Conservation (phyloP, 2,797 vertebrate genomes). For the Cebuella pygmaea region DNA sequence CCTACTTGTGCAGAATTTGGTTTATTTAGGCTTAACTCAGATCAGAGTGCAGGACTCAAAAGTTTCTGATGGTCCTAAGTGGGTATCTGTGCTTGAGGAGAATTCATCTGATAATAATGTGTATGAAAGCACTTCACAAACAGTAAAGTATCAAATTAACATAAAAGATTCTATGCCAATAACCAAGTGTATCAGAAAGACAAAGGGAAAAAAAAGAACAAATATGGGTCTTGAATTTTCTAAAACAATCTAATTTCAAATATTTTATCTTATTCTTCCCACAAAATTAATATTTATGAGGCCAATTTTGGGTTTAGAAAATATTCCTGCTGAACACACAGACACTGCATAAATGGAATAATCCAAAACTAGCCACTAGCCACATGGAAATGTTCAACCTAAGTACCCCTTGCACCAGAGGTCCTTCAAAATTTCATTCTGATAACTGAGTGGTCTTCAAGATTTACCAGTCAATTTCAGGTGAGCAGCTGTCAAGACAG, state of each 20-base stretch:
- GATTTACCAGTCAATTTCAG: conserved; percentile 9
- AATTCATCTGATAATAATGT: neutral
- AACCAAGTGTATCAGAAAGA: neutral
- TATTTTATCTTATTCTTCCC: neutral
- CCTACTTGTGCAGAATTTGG: neutral
- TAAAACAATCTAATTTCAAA: conserved; percentile 17
- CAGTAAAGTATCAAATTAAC: neutral
- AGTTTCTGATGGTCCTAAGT: neutral
- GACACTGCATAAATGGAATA: neutral
- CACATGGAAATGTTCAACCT: neutral
- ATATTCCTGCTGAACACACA: neutral
- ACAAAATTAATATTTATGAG: conserved; percentile 10
- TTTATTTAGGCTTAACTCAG: conserved; percentile 22
- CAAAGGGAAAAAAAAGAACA: neutral
- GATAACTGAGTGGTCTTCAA: conserved; percentile 47
- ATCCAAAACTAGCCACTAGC: conserved; percentile 1
- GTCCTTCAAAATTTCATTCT: conserved; percentile 12
- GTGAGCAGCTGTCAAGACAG: conserved; percentile 8
- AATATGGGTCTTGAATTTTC: neutral
- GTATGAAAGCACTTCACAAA: conserved; percentile 5
- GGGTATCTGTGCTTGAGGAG: neutral
- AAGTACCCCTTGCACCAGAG: neutral
- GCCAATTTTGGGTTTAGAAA: conserved; percentile 29
- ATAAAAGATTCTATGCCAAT: neutral
- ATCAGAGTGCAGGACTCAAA: conserved; percentile 17